Percentiles rank a stretch among this genome's conserved stretches.
Conservation (phyloP, 2,113 vertebrate genomes). For the Stercorarius parasiticus region DNA sequence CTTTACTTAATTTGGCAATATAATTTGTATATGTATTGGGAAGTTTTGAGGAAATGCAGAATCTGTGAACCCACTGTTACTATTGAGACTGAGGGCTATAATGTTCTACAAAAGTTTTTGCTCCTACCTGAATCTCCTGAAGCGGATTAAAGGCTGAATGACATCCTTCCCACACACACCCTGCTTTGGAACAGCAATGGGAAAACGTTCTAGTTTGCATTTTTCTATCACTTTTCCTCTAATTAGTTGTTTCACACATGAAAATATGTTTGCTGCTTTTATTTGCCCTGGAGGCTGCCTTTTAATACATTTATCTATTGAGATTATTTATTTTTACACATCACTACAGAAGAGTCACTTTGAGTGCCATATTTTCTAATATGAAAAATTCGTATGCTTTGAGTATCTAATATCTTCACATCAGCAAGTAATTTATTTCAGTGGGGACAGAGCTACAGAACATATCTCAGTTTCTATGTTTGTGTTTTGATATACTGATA, state of each 20-base stretch:
- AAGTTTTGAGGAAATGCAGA: conserved; percentile 32
- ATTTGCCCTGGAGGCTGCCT: conserved; percentile 24
- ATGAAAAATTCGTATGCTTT: conserved; percentile 27
- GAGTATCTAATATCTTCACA: conserved; percentile 37
- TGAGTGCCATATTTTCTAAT: conserved; percentile 14
- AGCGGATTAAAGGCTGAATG: neutral
- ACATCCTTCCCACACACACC: neutral
- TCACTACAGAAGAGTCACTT: conserved; percentile 8
- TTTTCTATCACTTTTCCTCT: conserved; percentile 42
- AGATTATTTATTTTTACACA: conserved; percentile 49
- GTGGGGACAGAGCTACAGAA: neutral
- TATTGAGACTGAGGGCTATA: conserved; percentile 2
- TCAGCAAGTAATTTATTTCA: conserved; percentile 52
- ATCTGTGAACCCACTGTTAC: neutral
- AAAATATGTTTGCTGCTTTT: conserved; percentile 43
- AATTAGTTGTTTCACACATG: conserved; percentile 54
- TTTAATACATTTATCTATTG: conserved; percentile 37
- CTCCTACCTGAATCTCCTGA: neutral
- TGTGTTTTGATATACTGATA: conserved; percentile 15
- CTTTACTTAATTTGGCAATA: conserved; percentile 54
- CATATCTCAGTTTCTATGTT: neutral
- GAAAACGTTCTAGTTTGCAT: conserved; percentile 9
- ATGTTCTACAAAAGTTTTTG: conserved; percentile 23
- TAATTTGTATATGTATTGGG: conserved; percentile 23
- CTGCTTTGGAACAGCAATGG: neutral